phyloP scores from a whole-genome alignment of 64 coral and sea anemone genomes.

The Montipora capricornis region DNA sequence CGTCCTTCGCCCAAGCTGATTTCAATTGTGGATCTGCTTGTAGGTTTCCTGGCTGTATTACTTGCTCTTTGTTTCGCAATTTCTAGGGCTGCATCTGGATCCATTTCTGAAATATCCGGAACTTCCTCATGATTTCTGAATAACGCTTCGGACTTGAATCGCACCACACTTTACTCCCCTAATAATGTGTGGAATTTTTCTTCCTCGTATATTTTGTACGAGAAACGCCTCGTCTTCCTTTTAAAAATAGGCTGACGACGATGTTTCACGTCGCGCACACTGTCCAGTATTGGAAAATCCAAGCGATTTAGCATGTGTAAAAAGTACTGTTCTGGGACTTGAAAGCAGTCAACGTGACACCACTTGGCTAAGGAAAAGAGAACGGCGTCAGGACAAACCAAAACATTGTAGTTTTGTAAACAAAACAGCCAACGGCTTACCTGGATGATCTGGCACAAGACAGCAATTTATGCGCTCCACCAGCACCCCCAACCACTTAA shows the following conservation, averaged over 20 bases:
- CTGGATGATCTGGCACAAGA: constrained; percentile 26
- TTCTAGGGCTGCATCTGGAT: neutral
- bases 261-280: neutral
- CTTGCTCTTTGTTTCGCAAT: neutral
- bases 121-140: neutral
- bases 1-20: constrained; percentile 5
- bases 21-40: neutral
- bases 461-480: constrained; percentile 9
- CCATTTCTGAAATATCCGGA: neutral
- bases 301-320: neutral
- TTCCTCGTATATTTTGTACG: constrained; percentile 27
- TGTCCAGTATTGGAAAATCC: neutral
- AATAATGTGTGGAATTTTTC: neutral
- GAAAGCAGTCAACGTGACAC: constrained; percentile 3
- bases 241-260: constrained; percentile 17
- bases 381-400: neutral
- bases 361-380: neutral
- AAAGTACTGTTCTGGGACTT: constrained; percentile 1
- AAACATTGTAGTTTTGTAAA: neutral
- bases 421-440: neutral
- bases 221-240: neutral
- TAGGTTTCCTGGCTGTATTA: neutral
- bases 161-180: neutral
- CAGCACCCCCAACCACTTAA: neutral
- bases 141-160: neutral